Evolutionary conservation across 92 coral and sea anemone genomes (phyloP), one percentile per base, ranked within the genome.

Genomic region (Porites lobata): DNA sequence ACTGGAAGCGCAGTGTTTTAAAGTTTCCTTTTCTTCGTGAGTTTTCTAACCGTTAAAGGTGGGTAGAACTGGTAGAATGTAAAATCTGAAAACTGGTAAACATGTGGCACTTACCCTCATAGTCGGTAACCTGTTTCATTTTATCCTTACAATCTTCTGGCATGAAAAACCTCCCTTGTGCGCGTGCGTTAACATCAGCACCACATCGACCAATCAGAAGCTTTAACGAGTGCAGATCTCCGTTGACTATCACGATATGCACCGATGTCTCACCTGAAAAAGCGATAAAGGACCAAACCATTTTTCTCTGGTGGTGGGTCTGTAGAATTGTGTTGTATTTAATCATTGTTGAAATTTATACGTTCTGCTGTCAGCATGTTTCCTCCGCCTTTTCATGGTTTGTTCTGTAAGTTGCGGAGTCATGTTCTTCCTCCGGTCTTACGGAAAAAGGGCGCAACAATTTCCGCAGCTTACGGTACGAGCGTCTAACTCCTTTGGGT

Each of bases 101-200:
- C 38, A 58, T 64, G 10, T 62, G 73, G 63, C 56, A 67, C 78
- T 53, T 65, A 95, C 98, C 98, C 19, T 81, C 82, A 29, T 76
- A 95, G 61, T 93, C 81, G 1, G 98, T 90, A 43, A 85, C 94
- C 50, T 62, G 32, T 69, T 81, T 78, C 22, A 93, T 92, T 66
- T 85, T 87, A 26, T 87, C 85, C 74, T 88, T 91, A 87, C 89
- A 86, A 77, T 95, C 98, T 64, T 95, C 96, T 11, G 98, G 98
- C 81, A 95, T 83, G 68, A 95, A 95, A 62, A 95, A 95, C 70
- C 75, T 86, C 0, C 96, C 96, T 56, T 66, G 72, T 9, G 98
- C 96, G 58, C 96, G 92, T 32, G 98, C 96, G 79, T 93, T 91
- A 17, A 89, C 85, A 56, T 95, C 96, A 6, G 98, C 94, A 8